These are phyloP conservation scores for Laterallus jamaicensis DNA, from an alignment of 2,113 vertebrate species.

Conservation along the genomic window DNA sequence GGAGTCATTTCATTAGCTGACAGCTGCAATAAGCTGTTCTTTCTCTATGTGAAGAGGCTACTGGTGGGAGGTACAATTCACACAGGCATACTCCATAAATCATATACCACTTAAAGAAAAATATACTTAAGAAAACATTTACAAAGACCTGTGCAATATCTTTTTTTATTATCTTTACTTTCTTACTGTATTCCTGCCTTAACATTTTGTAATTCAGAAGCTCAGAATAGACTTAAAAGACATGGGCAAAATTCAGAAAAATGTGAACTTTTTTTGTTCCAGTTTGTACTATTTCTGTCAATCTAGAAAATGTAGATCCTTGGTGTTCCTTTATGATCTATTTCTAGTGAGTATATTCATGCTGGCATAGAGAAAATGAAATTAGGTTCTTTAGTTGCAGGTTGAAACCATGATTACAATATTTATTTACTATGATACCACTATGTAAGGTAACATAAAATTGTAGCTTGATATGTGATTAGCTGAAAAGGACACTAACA, in stretches of 20 bases:
- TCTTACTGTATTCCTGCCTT: background rate
- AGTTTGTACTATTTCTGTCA: background rate
- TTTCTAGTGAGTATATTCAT: background rate
- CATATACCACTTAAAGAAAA: conserved; percentile 32
- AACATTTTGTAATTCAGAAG: background rate
- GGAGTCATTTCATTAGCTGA: conserved; percentile 50
- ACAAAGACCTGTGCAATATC: background rate
- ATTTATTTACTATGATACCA: background rate
- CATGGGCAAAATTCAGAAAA: background rate
- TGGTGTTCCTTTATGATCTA: background rate
- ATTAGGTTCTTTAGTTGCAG: background rate
- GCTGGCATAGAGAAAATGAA: background rate
- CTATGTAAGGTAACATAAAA: background rate
- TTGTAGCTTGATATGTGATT: background rate
- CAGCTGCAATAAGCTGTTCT: conserved; percentile 41
- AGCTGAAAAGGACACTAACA: background rate
- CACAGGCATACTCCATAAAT: conserved; percentile 26
- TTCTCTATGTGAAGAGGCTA: conserved; percentile 18
- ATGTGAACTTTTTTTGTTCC: background rate
- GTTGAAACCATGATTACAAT: background rate
- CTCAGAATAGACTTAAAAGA: background rate
- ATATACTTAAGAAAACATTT: background rate
- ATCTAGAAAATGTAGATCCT: background rate
- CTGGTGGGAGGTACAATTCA: conserved; percentile 40
- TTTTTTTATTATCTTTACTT: background rate